Evolutionary conservation across 2,797 vertebrate species (phyloP), one percentile per base, ranked within the genome.

Genomic region (Manis javanica): DNA sequence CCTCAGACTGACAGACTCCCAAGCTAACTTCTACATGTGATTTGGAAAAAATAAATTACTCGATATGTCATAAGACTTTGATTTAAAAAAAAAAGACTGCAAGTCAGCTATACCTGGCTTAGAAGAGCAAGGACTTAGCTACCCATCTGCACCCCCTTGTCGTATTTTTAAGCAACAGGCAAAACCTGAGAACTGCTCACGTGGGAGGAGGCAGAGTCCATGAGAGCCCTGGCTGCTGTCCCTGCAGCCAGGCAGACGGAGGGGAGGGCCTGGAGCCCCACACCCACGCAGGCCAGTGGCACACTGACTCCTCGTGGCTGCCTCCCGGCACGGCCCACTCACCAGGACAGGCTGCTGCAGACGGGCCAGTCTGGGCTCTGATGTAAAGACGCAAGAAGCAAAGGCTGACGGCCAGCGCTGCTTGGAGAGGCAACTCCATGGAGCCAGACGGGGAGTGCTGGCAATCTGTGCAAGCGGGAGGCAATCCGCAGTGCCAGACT

Each of bases 161-260:
- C 9, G 1, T 10, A 63, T 89, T 91, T 95, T 84, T 82, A 82
- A 92, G 95, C 84, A 78, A 55, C 37, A 87, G 68, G 63, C 37
- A 46, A 77, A 91, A 66, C 6, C 78, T 46, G 42, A 68, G 23
- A 55, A 4, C 14, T 42, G 5, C 11, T 66, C 13, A 21, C 39
- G 19, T 34, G 13, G 85, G 69, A 81, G 71, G 72, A 87, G 57
- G 49, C 9, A 5, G 16, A 7, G 64, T 31, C 21, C 13, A 13
- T 3, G 13, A n/a, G 19, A 5, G 7, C 53, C 49, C 24, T 13
- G 24, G 49, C 49, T 39, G n/a, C 23, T 39, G 37, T 4, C 13
- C 29, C 14, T 21, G 34, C 23, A 42, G 64, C 69, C 82, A 46
- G 46, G 46, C 51, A 69, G 37, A 39, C 0, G 0, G 72, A 29